A percentile compares a stretch with the other conserved stretches of the same genome.
Evolutionary conservation across 2,888 invertebrate species (phyloP).

Genomic region (Chouioia cunea): DNA sequence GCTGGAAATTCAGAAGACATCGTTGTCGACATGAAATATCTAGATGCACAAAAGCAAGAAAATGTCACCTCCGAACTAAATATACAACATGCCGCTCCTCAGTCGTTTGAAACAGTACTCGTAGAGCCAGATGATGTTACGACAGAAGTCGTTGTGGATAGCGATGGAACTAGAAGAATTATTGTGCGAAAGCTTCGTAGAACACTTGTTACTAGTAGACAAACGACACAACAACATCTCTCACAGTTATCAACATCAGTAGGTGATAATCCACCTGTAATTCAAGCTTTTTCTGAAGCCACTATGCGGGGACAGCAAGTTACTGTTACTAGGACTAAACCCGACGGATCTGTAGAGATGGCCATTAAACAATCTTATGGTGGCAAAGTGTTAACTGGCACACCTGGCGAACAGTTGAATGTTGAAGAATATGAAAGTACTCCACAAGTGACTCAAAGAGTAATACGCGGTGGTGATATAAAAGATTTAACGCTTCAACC

Average conservation of each 20-base stretch:
- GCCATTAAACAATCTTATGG: slow-evolving; percentile 76
- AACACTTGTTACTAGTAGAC: slow-evolving; percentile 75
- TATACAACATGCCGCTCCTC: slow-evolving; percentile 80
- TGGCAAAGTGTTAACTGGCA: slow-evolving; percentile 74
- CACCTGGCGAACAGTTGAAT: slow-evolving; percentile 75
- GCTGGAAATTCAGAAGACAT: slow-evolving; percentile 71
- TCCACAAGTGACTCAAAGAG: slow-evolving; percentile 73
- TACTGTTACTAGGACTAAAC: slow-evolving; percentile 72
- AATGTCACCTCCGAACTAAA: slow-evolving; percentile 76
- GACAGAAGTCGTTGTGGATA: slow-evolving; percentile 82
- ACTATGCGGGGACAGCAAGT: slow-evolving; percentile 77
- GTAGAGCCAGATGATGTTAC: slow-evolving; percentile 87
- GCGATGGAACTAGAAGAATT: slow-evolving; percentile 85
- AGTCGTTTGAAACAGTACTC: slow-evolving; percentile 84
- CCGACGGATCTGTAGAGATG: slow-evolving; percentile 74
- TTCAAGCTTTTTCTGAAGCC: slow-evolving; percentile 78
- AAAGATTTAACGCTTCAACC: slow-evolving; percentile 67
- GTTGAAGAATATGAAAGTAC: slow-evolving; percentile 77
- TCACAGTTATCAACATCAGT: slow-evolving; percentile 72
- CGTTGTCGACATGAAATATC: slow-evolving; percentile 81
- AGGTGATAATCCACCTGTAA: slow-evolving; percentile 73
- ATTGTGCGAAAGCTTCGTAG: slow-evolving; percentile 81
- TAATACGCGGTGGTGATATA: slow-evolving; percentile 72
- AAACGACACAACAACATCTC: slow-evolving; percentile 75
- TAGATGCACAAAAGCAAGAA: slow-evolving; percentile 70